Base-by-base conservation (phyloP, 2,888 invertebrate species). In the Acholoe squamosa region DNA sequence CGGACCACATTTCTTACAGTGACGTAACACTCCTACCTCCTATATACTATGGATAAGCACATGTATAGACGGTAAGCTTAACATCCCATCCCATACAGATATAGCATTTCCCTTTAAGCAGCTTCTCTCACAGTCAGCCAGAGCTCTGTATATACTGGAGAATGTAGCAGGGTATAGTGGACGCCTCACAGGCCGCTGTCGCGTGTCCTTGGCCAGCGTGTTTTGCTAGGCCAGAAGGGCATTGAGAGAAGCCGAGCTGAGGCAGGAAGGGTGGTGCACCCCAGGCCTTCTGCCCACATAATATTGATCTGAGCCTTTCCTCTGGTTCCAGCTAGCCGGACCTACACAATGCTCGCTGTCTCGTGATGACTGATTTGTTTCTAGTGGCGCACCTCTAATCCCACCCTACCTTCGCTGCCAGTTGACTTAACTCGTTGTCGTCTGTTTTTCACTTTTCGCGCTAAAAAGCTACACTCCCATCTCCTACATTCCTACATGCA, bases 291-390 rank as follows among this genome's bases (percentile, higher is more conserved):
- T 19, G 22, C 28, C 76, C 76, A 25, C 76, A 80, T 43, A 80
- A 80, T 80, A 80, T 80, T 80, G 80, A 80, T 80, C 76, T 31
- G 76, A 25, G 25, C 28, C n/a, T 76, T 80, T 80, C 80, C 80
- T 43, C 80, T 43, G 80, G 80, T 80, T 80, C 80, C 80, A 80
- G 43, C 80, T 43, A 34, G 80, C 34, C 34, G 80, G 80, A 80
- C 34, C 34, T 14, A 10, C 80, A 80, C 80, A 80, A 80, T 80
- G 34, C 34, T 43, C 34, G 34, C 80, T 80, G 80, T 80, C 80
- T 80, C 80, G 80, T 80, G 80, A 80, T 80, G 80, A 80, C 80
- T 80, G 80, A 80, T 80, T 80, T 80, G 80, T 80, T 80, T 80
- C 80, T 43, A 22, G 80, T 80, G 80, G 80, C 80, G 80, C 80